Conservation (phyloP, 2,797 vertebrate genomes). For the Morus bassanus region DNA sequence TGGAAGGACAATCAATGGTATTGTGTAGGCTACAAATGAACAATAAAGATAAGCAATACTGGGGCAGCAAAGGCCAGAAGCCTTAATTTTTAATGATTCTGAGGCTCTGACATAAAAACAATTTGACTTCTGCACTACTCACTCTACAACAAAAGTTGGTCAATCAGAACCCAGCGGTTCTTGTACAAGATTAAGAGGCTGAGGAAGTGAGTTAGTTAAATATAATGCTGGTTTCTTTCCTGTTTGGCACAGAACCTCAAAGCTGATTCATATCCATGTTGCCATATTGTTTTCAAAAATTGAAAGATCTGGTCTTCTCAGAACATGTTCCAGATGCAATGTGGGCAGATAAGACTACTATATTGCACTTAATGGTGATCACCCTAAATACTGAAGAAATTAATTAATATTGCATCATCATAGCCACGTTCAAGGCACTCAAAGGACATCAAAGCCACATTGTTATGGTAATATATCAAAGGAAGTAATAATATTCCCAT, state of each 20-base stretch:
- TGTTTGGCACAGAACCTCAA: slow-evolving; percentile 35
- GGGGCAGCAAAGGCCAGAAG: neutral
- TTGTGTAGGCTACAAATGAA: neutral
- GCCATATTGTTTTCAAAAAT: slow-evolving; percentile 19
- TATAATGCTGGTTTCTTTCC: slow-evolving; percentile 35
- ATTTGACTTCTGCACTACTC: neutral
- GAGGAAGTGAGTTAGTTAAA: slow-evolving; percentile 53
- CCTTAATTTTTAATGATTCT: neutral
- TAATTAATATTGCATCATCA: neutral
- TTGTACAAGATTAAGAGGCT: slow-evolving; percentile 15
- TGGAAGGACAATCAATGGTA: neutral
- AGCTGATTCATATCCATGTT: slow-evolving; percentile 40
- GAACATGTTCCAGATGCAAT: neutral
- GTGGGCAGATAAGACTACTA: neutral
- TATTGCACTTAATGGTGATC: neutral
- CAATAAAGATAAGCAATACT: slow-evolving; percentile 18
- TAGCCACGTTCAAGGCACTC: neutral
- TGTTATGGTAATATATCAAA: neutral
- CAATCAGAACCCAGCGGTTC: neutral
- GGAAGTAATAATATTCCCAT: neutral
- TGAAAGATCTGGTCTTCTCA: slow-evolving; percentile 1
- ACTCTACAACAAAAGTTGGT: neutral
- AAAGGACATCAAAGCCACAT: neutral
- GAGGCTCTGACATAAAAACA: neutral
- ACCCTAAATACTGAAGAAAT: neutral